phyloP scores from a whole-genome alignment of 2,113 vertebrate genomes.

The Rattus norvegicus region GRCr8 NC_086035.1:15628501-15629000 shows the following conservation, averaged over 20 bases:
- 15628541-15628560: not conserved
- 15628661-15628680: not conserved
- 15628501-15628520: not conserved
- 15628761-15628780: not conserved
- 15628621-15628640: not conserved
- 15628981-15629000: not conserved
- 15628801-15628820: not conserved
- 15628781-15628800: not conserved
- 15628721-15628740: not conserved
- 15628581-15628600: not conserved
- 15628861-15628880: not conserved
- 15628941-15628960: not conserved
- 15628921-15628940: not conserved
- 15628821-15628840: not conserved
- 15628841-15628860: not conserved
- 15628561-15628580: not conserved
- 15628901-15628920: not conserved
- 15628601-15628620: not conserved
- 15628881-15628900: not conserved
- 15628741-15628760: not conserved
- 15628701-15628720: not conserved
- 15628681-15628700: not conserved
- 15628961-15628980: not conserved
- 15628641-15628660: not conserved
- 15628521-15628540: not conserved